Evolutionary conservation across 2,888 invertebrate genomes (phyloP).

Genomic region (Drosophila macrospina): DNA sequence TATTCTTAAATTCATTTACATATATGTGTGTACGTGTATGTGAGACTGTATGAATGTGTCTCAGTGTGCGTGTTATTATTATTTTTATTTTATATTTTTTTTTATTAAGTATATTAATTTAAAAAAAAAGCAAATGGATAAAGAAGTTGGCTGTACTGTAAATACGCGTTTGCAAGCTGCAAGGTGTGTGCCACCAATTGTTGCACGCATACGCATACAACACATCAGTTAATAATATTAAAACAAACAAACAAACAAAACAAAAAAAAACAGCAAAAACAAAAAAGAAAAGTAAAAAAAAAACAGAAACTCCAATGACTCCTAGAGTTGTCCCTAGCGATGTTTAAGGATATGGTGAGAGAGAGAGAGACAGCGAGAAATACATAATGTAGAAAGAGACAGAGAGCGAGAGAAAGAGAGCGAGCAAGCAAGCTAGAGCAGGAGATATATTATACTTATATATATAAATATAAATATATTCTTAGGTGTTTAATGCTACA

Average conservation of each 20-base stretch:
- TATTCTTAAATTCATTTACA: neutral
- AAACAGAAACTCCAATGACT: conserved; percentile 11
- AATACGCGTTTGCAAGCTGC: conserved; percentile 3
- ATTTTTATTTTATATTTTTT: neutral
- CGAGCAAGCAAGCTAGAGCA: conserved; percentile 13
- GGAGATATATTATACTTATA: conserved; percentile 28
- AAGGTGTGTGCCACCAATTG: conserved; percentile 2
- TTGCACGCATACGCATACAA: conserved; percentile 10
- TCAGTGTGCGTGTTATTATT: neutral
- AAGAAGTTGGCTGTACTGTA: conserved; percentile 2
- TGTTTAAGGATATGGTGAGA: neutral
- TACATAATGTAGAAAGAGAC: conserved; percentile 19
- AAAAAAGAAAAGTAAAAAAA: conserved; percentile 1
- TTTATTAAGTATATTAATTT: neutral
- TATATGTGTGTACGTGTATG: neutral
- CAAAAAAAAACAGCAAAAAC: neutral
- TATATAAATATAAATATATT: conserved; percentile 27
- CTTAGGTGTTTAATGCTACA: conserved; percentile 33
- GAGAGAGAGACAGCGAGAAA: conserved; percentile 11
- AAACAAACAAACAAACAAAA: neutral
- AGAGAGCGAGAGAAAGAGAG: conserved; percentile 4
- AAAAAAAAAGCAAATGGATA: neutral
- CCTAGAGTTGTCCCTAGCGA: conserved; percentile 12
- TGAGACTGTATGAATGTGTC: neutral
- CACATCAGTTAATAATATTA: conserved; percentile 8